Evolutionary conservation across 2,888 invertebrate genomes (phyloP), one percentile per base, ranked within the genome.

Genomic region (Frankliniella intonsa): DNA sequence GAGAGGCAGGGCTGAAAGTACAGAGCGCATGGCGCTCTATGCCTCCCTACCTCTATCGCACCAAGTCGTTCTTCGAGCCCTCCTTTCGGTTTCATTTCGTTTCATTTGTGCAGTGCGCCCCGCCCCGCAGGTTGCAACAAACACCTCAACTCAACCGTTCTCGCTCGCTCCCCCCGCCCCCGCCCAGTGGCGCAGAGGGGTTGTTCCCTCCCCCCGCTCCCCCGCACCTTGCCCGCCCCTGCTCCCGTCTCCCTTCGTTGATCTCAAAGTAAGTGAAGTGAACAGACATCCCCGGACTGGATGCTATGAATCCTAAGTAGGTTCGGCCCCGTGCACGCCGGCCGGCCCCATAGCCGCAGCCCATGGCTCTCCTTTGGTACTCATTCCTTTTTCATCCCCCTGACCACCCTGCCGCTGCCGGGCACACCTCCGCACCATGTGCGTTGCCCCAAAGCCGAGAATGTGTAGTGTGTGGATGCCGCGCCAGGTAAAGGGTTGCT

Each of bases 211-310:
- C 17, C 7, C 62, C 62, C 3, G 55, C 55, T 12, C 55, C 38
- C 38, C 38, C 38, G 55, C 55, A 12, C 55, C 55, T 19, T 10
- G 7, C 55, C 10, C 55, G 3, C 55, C 55, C 55, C 55, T 55
- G n/a, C 38, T 38, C 14, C 55, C 69, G 22, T 76, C 69, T 22
- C 25, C 69, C 69, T 76, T 76, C 69, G 69, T 76, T 76, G 69
- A 76, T 76, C 69, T 76, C 69, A 76, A 76, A 76, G 69, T 76
- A 76, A 76, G 69, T 76, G 69, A 76, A 76, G 69, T 76, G 69
- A 76, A 76, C 69, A 76, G 69, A 76, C 69, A 76, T 76, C 69
- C 69, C 69, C 0, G 69, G 25, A 25, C 25, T 76, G 69, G 69
- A 76, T 76, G 69, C 69, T 76, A 76, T 76, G 69, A 76, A 76